A percentile compares a stretch with the other conserved stretches of the same genome.
phyloP scores from a whole-genome alignment of 1,140 invertebrate genomes.

The Carposina sasakii region DNA sequence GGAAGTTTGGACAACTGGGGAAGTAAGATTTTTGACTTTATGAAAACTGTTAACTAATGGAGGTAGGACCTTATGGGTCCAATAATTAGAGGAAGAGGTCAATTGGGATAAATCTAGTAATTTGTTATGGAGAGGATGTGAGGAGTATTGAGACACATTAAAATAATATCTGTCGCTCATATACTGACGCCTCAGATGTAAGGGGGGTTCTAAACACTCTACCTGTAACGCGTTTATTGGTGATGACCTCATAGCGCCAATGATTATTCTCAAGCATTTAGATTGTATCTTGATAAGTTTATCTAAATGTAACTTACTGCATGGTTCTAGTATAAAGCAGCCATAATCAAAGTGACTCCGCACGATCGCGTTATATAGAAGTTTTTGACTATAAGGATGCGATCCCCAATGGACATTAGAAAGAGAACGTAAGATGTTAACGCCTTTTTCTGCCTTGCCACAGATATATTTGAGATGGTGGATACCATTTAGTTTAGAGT shows the following conservation, averaged over 20 bases:
- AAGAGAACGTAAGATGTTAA: background rate
- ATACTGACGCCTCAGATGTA: background rate
- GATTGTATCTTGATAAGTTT: background rate
- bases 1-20: background rate
- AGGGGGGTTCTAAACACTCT: constrained; percentile 7
- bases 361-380: constrained; percentile 9
- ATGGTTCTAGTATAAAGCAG: constrained; percentile 1
- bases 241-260: constrained; percentile 7
- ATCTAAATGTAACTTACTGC: background rate
- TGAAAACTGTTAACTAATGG: too few relatives aligned
- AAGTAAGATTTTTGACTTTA: background rate
- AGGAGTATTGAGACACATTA: background rate
- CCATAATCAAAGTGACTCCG: constrained; percentile 8
- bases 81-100: background rate
- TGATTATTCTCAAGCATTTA: constrained; percentile 1
- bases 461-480: background rate
- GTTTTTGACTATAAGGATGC: constrained; percentile 4
- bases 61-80: too few relatives aligned
- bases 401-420: constrained; percentile 8
- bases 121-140: background rate
- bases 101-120: background rate
- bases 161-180: constrained; percentile 1
- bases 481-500: constrained; percentile 1
- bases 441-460: background rate
- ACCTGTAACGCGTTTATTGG: constrained; percentile 10